These are phyloP conservation scores for Thamnophis elegans DNA, from an alignment of 2,797 vertebrate species.

Conservation along the genomic window DNA sequence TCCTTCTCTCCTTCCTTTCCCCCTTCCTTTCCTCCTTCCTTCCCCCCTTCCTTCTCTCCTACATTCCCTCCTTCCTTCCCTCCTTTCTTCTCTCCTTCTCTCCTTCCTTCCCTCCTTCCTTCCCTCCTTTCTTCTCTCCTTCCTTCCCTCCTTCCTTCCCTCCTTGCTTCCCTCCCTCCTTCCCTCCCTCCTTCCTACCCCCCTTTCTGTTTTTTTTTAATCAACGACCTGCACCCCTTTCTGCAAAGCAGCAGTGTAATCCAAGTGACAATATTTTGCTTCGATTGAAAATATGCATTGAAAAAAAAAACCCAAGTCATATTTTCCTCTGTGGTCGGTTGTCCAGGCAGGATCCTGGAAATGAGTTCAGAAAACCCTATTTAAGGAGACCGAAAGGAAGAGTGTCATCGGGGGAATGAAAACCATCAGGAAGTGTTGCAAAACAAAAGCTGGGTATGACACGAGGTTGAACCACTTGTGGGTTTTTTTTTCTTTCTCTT, in stretches of 20 bases:
- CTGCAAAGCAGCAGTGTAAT: not conserved
- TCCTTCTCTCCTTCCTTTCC: no score
- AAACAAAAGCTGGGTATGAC: not conserved
- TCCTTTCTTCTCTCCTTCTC: no score
- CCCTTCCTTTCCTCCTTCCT: no score
- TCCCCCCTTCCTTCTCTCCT: no score
- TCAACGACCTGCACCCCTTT: not conserved
- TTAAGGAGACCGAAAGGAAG: not conserved
- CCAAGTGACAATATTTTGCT: not conserved
- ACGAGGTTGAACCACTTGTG: no score
- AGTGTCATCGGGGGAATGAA: not conserved
- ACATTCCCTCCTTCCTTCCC: no score
- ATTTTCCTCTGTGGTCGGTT: not conserved
- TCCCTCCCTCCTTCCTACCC: no score
- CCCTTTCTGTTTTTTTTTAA: not conserved
- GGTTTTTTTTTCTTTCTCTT: no score
- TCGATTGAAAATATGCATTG: not conserved
- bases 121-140: no score
- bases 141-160: no score
- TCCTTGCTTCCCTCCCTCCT: no score
- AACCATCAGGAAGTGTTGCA: not conserved
- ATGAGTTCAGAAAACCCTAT: not conserved
- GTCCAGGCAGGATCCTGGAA: not conserved
- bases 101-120: no score
- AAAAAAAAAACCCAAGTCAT: not conserved